These are phyloP conservation scores for Meloidogyne floridensis DNA, from an alignment of 1,140 invertebrate species.

Conservation along the genomic window DNA sequence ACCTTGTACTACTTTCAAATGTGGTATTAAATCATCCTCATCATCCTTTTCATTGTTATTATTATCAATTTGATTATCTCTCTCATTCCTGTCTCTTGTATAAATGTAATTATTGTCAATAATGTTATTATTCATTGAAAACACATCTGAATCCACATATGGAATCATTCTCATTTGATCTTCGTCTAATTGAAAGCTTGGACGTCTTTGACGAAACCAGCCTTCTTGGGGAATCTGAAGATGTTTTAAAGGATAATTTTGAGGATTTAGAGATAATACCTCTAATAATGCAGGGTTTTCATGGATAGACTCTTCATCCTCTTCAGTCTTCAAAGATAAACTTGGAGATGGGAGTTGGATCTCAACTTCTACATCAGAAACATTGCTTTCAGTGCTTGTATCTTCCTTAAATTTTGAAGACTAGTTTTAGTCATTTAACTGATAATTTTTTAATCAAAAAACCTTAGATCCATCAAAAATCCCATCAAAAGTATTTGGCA, in stretches of 20 bases:
- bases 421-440: not conserved
- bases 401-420: not conserved
- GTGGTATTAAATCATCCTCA: not conserved
- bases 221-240: not conserved
- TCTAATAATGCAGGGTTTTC: not conserved
- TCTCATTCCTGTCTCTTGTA: not conserved
- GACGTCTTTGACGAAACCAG: not conserved
- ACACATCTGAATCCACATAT: slow-evolving; percentile 16
- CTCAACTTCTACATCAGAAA: not conserved
- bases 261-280: not conserved
- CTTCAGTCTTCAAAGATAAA: not conserved
- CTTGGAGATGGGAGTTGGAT: not conserved
- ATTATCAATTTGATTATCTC: not conserved
- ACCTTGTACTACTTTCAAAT: slow-evolving; percentile 9
- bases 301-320: not conserved
- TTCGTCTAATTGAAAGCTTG: slow-evolving; percentile 23
- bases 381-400: not conserved
- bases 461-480: not conserved
- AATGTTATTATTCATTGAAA: not conserved
- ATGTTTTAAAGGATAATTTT: not conserved
- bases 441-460: not conserved
- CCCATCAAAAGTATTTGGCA: slow-evolving; percentile 47
- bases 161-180: slow-evolving; percentile 21
- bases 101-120: not conserved
- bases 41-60: not conserved